phyloP scores from a whole-genome alignment of 2,888 invertebrate genomes.

The Mayetiola destructor region DNA sequence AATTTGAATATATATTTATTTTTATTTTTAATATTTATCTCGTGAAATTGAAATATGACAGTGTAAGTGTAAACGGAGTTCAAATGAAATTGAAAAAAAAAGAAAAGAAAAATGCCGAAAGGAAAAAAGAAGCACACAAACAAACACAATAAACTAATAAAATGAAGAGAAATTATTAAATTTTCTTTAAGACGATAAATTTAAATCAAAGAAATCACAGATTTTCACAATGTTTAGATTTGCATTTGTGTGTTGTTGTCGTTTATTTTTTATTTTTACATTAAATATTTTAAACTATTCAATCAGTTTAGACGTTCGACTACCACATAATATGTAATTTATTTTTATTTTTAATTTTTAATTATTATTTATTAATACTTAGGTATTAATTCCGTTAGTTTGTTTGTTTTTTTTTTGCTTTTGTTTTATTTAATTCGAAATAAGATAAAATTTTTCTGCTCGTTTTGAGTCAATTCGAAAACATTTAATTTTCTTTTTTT shows the following conservation, averaged over 20 bases:
- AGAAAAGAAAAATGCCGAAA: neutral
- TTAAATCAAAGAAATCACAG: constrained; percentile 12
- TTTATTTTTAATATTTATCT: neutral
- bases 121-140: neutral
- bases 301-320: no score
- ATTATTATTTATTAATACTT: neutral
- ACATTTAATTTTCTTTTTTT: no score
- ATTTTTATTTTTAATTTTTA: no score
- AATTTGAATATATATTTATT: neutral
- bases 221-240: constrained; percentile 1
- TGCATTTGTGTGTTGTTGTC: neutral
- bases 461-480: no score
- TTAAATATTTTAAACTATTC: neutral
- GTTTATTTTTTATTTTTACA: neutral
- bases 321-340: no score
- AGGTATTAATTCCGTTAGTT: neutral
- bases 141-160: neutral
- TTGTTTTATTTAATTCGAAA: no score
- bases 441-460: no score
- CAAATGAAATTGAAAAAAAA: neutral
- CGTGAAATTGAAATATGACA: neutral
- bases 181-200: neutral
- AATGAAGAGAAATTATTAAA: neutral
- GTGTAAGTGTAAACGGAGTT: neutral
- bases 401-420: neutral